Evolutionary conservation across 2,113 vertebrate genomes (phyloP), one percentile per base, ranked within the genome.

Genomic region (Cisticola juncidis): DNA sequence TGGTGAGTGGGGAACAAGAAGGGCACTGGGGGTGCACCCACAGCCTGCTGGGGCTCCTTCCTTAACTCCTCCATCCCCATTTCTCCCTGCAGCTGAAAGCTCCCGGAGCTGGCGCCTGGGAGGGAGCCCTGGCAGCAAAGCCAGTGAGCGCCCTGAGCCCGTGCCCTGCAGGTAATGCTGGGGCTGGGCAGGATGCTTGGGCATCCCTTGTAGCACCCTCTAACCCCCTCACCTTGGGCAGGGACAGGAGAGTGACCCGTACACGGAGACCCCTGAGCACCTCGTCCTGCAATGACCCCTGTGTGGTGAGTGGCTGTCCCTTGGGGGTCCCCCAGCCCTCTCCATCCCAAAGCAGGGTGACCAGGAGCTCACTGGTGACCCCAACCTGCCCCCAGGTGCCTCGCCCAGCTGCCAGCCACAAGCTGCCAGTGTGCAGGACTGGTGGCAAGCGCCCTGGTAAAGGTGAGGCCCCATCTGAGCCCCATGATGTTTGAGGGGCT

Each of bases 31-130:
- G 56, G 3, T 14, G 7, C 64, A 45, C 17, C 48, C 33, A 4
- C 5, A 22, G 35, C 0, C 3, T 13, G 5, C 66, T 92, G 53
- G 44, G 19, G 38, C 33, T 51, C 14, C 29, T 77, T 70, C 35
- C 19, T 64, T 31, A 36, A 7, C 12, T 28, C 23, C 17, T 28
- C 42, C 24, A 2, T 38, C 11, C 22, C 21, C 17, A 8, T 42
- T 24, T 31, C 17, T 65, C 74, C 48, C 58, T 17, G 44, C 82
- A 98, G 98, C 98, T 58, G 99, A 99, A 92, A 98, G 88, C 65
- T 57, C 60, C 50, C 72, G 23, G 50, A 90, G 88, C 88, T 57
- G 72, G 57, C 7, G 28, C 33, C 6, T 62, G 12, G 80, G 57
- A 90, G 64, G 8, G 36, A 84, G 80, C 57, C 44, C 72, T 71